phyloP scores from a whole-genome alignment of 1,140 invertebrate genomes.

The Bombyx mandarina region DNA sequence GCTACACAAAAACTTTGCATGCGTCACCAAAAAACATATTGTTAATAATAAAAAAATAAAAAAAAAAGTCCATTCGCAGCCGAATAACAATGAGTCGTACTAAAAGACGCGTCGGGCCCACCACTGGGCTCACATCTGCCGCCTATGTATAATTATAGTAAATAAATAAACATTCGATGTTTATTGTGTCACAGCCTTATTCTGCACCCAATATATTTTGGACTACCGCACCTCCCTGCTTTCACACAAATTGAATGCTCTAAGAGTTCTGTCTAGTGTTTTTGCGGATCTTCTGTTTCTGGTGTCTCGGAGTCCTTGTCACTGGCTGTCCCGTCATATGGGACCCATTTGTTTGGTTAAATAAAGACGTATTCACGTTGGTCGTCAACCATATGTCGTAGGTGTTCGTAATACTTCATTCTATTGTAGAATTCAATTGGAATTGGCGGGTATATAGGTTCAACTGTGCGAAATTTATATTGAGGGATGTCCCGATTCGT shows the following conservation, averaged over 20 bases:
- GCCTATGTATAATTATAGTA: constrained; percentile 47
- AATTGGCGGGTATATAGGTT: too few relatives aligned
- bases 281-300: constrained; percentile 22
- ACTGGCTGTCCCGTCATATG: constrained; percentile 55
- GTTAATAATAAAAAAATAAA: too few relatives aligned
- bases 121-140: constrained; percentile 43
- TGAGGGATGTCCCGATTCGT: too few relatives aligned
- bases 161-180: constrained; percentile 59
- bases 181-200: constrained; percentile 59
- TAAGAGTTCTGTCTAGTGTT: neutral
- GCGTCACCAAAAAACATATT: too few relatives aligned
- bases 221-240: constrained; percentile 13
- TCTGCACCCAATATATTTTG: constrained; percentile 21
- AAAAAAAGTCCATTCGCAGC: too few relatives aligned
- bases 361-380: constrained; percentile 43
- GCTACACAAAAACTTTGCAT: too few relatives aligned
- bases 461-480: too few relatives aligned
- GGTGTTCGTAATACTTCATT: constrained; percentile 1
- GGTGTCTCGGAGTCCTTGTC: constrained; percentile 45
- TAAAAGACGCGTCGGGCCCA: constrained; percentile 5
- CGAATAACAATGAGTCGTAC: too few relatives aligned
- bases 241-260: neutral
- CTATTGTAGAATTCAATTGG: constrained; percentile 2
- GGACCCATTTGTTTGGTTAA: constrained; percentile 58
- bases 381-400: constrained; percentile 38